Conservation (phyloP, 1,140 invertebrate genomes). For the Hyposmocoma kahamanoa region DNA sequence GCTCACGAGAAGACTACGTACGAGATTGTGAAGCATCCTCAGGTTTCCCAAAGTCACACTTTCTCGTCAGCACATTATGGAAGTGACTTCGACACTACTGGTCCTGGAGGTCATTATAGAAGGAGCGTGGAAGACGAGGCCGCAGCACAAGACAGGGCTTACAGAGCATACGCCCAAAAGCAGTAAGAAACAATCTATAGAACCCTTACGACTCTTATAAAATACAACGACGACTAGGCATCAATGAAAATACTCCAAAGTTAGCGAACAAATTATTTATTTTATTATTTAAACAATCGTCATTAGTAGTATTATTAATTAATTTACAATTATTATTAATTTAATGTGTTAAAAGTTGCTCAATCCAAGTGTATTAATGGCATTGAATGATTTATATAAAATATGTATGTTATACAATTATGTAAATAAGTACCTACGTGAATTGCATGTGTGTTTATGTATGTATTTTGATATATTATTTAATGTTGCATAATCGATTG, state of each 20-base stretch:
- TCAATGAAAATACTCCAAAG: constrained; percentile 10
- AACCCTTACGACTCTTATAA: constrained; percentile 57
- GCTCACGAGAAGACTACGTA: constrained; percentile 85
- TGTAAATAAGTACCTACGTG: constrained; percentile 29
- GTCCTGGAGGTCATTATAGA: constrained; percentile 76
- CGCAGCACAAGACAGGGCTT: constrained; percentile 75
- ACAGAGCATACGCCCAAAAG: constrained; percentile 68
- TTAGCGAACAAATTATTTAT: background rate
- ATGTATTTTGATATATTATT: constrained; percentile 16
- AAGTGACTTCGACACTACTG: constrained; percentile 75
- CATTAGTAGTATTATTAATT: background rate
- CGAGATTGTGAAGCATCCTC: constrained; percentile 89
- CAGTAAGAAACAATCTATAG: constrained; percentile 36
- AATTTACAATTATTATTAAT: background rate
- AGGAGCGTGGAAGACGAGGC: constrained; percentile 76
- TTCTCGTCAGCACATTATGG: constrained; percentile 84
- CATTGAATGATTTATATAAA: constrained; percentile 5
- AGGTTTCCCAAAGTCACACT: constrained; percentile 83
- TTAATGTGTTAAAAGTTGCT: background rate
- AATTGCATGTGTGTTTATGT: constrained; percentile 10
- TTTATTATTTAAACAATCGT: background rate
- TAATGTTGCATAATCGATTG: constrained; percentile 27
- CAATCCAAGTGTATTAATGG: background rate
- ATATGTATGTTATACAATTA: background rate
- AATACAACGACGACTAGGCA: constrained; percentile 41